Base-by-base conservation (phyloP, 2,113 vertebrate genomes). In the Girardinichthys multiradiatus region DNA sequence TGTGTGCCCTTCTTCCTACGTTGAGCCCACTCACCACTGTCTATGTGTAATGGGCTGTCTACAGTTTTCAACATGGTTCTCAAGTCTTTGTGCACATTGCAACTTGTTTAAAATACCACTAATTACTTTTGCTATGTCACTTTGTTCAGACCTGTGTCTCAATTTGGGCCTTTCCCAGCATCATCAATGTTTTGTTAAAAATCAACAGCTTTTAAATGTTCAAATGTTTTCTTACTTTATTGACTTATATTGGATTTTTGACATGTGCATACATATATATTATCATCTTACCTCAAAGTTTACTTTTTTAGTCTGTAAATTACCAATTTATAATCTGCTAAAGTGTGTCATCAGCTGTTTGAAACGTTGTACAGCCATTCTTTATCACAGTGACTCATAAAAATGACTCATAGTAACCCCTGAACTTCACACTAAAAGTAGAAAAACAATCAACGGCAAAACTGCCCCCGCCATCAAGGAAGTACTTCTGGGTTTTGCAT, bases 361-460 rank as follows among this genome's bases (percentile, higher is more conserved):
- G 29, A 17, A 15, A 19, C 29, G 2, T 58, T 37, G 21, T n/a
- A 37, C 33, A 37, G 67, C n/a, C 15, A 5, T 21, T 15, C 68
- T 59, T 68, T 59, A 28, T 9, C 11, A 10, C 17, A 8, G 4
- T 39, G n/a, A 39, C 14, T 59, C 24, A 48, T 64, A 33, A 59
- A 26, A n/a, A 8, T 60, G 70, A 72, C 63, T 88, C 70, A 76
- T 12, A 35, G 64, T 19, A 39, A 54, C 54, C 54, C 26, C 39
- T 66, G 48, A 21, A 29, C 70, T 72, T 51, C 48, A 17, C 64
- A 72, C 10, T 30, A 67, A 33, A 62, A 70, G 62, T 4, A 14
- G 31, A 68, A 74, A 60, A 85, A 80, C 67, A 81, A 75, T 85
- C 75, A 79, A 68, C 69, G 13, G 51, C 77, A 70, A 57, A 74